A percentile compares a stretch with the other conserved stretches of the same genome.
These are phyloP conservation scores for Lasioglossum villosulum DNA, from an alignment of 2,888 invertebrate species.

Conservation along the genomic window DNA sequence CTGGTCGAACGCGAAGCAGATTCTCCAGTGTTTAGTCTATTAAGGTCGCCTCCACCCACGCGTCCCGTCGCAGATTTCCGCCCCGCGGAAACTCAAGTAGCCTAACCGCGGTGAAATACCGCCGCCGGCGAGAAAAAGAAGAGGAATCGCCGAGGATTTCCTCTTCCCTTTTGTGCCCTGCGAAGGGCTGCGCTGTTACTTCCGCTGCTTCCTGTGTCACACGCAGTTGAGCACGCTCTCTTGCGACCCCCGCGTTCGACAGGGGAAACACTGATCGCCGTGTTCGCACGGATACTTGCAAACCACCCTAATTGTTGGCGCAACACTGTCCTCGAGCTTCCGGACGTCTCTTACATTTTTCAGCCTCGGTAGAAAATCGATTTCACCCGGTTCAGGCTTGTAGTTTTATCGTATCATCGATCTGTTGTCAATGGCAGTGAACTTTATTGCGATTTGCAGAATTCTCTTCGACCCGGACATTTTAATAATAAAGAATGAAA, in stretches of 20 bases:
- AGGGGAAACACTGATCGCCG: constrained; percentile 17
- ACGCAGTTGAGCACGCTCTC: constrained; percentile 84
- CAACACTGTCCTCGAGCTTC: constrained; percentile 63
- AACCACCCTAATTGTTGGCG: constrained; percentile 78
- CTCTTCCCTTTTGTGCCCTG: constrained; percentile 41
- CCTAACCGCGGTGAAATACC: not conserved
- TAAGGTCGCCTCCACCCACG: constrained; percentile 59
- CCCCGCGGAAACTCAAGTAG: constrained; percentile 48
- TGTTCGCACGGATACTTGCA: constrained; percentile 62
- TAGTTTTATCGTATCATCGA: too few relatives aligned
- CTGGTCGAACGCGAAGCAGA: not conserved
- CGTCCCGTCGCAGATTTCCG: constrained; percentile 53
- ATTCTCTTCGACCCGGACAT: too few relatives aligned
- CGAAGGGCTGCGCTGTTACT: constrained; percentile 53
- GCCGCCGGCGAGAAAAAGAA: constrained; percentile 44
- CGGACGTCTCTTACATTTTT: not conserved
- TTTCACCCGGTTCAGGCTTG: not conserved
- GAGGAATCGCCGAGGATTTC: constrained; percentile 34
- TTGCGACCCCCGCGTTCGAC: constrained; percentile 58
- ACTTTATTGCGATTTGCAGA: not conserved
- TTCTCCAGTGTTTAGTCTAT: constrained; percentile 49
- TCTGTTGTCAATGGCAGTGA: not conserved
- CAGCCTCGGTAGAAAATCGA: not conserved
- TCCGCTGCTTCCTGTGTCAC: constrained; percentile 84
- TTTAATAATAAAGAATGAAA: too few relatives aligned